Evolutionary conservation across 2,797 vertebrate species (phyloP).

Genomic region (Zalophus californianus): DNA sequence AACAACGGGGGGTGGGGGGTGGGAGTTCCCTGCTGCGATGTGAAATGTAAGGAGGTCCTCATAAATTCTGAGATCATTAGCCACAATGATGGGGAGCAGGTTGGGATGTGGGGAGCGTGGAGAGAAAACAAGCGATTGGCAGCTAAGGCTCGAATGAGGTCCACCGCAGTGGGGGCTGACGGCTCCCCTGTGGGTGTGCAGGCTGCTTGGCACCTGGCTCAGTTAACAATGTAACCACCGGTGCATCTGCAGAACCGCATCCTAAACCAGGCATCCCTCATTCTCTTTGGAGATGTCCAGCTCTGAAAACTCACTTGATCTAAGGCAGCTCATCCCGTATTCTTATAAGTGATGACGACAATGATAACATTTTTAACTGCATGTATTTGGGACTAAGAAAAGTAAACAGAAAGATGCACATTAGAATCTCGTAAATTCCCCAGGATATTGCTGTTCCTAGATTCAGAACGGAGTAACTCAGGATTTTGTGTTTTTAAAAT

Average conservation of each 20-base stretch:
- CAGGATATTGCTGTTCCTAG: neutral
- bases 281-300: neutral
- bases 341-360: neutral
- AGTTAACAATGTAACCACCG: neutral
- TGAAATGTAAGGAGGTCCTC: too few species aligned
- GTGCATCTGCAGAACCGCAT: neutral
- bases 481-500: neutral
- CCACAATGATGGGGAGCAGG: neutral
- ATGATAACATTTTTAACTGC: neutral
- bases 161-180: rapidly evolving
- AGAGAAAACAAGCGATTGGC: neutral
- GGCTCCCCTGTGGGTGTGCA: neutral
- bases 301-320: neutral
- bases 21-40: neutral
- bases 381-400: neutral
- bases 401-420: neutral
- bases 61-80: neutral
- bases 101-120: neutral
- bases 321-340: neutral
- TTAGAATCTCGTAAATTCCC: neutral
- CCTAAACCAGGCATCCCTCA: neutral
- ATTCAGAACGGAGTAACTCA: neutral
- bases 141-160: neutral
- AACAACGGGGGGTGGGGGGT: rapidly evolving
- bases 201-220: too few species aligned